Evolutionary conservation across 1,140 invertebrate genomes (phyloP), one percentile per base, ranked within the genome.

Genomic region (Papilio aristodemus): DNA sequence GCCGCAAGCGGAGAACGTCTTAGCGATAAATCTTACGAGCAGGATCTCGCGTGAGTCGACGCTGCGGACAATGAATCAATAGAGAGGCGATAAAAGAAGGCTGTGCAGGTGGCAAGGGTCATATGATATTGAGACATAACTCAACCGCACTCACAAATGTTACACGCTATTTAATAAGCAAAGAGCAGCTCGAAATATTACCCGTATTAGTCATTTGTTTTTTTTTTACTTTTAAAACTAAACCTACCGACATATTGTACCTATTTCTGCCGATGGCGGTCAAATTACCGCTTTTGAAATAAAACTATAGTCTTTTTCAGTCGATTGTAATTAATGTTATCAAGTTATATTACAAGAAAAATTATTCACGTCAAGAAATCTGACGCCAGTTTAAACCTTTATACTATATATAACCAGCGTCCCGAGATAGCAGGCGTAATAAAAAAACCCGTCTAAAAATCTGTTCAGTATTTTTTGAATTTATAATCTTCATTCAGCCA

Each of bases 51-150:
- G 80, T 82, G 73, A 72, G 78, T 69, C 68, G 74, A 67, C 72
- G 75, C 77, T 77, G 79, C 81, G 77, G 77, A 80, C 76, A 76
- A 79, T 79, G 78, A 79, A 80, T 84, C 80, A 79, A 84, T 82
- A 74, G 71, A 62, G 64, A 63, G 73, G 71, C 71, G 73, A 76
- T 77, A 79, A 81, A 77, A 75, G 67, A 60, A 71, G 74, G 46
- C 71, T 68, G 69, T 78, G 79, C 75, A 83, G 81, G 79, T 83
- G 80, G 73, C 72, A 74, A 70, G 78, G 81, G 76, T 79, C 79
- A 75, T 63, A 71, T 74, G 76, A 84, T 85, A 85, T 85, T 85
- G 80, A 82, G 79, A 79, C 80, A 85, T 85, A 85, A 82, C 64
- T 85, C 76, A 78, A 63, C 69, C 72, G 32, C 69, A 69, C 72